phyloP scores from a whole-genome alignment of 2,113 vertebrate species.

The Isurus oxyrinchus region DNA sequence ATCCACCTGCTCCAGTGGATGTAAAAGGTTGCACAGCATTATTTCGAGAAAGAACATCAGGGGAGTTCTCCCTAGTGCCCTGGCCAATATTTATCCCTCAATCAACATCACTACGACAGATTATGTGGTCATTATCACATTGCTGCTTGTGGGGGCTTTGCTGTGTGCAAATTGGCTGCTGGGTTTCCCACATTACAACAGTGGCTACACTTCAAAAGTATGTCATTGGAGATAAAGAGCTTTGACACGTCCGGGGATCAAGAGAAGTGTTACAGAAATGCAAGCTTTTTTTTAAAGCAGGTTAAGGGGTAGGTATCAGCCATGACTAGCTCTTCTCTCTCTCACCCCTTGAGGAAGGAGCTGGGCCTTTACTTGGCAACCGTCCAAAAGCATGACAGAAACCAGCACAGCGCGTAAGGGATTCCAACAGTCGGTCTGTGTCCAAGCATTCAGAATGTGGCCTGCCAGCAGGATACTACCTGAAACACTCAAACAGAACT shows the following conservation, averaged over 20 bases:
- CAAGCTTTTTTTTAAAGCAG: too few relatives aligned
- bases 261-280: too few relatives aligned
- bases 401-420: neutral
- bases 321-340: too few relatives aligned
- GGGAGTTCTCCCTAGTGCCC: too few relatives aligned
- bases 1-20: too few relatives aligned
- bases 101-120: neutral
- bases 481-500: neutral
- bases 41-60: too few relatives aligned
- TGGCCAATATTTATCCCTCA: neutral
- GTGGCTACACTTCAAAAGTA: too few relatives aligned
- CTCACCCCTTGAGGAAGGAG: neutral
- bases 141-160: neutral
- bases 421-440: too few relatives aligned
- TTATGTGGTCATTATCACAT: neutral
- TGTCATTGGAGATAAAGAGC: too few relatives aligned
- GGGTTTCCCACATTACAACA: neutral
- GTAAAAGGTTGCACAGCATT: too few relatives aligned
- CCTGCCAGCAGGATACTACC: neutral
- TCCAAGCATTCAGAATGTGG: neutral
- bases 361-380: neutral
- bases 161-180: neutral
- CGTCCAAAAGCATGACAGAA: neutral
- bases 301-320: too few relatives aligned
- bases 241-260: too few relatives aligned